Percentiles rank a stretch among this genome's conserved stretches.
These are phyloP conservation scores for Apogon hyalosoma DNA, from an alignment of 2,797 vertebrate genomes.

Conservation along the genomic window DNA sequence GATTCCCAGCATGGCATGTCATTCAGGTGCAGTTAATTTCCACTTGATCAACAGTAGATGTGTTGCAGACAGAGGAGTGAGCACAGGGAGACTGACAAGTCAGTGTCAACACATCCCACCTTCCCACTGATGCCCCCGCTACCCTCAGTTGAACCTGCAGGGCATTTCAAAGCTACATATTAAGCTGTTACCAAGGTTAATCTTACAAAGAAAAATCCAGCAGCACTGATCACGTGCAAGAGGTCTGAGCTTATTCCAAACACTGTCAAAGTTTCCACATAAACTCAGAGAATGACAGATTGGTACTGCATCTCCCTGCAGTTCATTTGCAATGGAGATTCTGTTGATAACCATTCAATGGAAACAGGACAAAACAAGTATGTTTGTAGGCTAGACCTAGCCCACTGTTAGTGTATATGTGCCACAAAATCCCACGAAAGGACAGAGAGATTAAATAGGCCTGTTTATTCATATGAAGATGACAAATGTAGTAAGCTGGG, in stretches of 20 bases:
- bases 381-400: constrained; percentile 57
- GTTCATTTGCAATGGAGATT: constrained; percentile 74
- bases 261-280: constrained; percentile 68
- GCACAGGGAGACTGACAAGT: constrained; percentile 52
- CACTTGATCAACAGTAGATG: constrained; percentile 81
- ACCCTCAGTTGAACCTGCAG: constrained; percentile 37
- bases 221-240: constrained; percentile 23
- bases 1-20: constrained; percentile 82
- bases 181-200: constrained; percentile 37
- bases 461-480: constrained; percentile 85
- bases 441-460: constrained; percentile 80
- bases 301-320: constrained; percentile 34
- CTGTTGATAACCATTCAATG: constrained; percentile 62
- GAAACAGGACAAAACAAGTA: constrained; percentile 62
- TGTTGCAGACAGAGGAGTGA: constrained; percentile 46
- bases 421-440: constrained; percentile 60
- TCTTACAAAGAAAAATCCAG: constrained; percentile 22
- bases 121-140: constrained; percentile 8
- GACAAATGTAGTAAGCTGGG: constrained; percentile 78
- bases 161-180: constrained; percentile 19
- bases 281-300: constrained; percentile 66
- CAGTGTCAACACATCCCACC: constrained; percentile 40
- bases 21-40: constrained; percentile 85
- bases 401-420: constrained; percentile 60
- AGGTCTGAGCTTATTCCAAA: constrained; percentile 59